Base-by-base conservation (phyloP, 2,888 invertebrate genomes). In the Nebria salina region DNA sequence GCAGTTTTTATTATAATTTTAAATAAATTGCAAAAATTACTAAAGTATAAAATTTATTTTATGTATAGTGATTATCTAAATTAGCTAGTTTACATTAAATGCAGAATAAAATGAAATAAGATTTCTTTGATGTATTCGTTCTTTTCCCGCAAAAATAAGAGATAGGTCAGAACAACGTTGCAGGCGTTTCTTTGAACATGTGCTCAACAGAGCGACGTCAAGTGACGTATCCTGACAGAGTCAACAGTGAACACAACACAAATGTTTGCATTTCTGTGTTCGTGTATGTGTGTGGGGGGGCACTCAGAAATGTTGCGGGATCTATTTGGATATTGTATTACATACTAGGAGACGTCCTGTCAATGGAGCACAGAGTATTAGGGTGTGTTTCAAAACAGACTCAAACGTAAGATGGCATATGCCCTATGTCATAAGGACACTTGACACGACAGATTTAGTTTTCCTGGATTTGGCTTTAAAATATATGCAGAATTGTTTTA, bases 161-260 rank as follows among this genome's bases (percentile, higher is more conserved):
- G 34, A 26, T 26, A 11, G 26, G 11, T 70, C 6, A 25, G 70
- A 26, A 20, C 26, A 54, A 70, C 25, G 70, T 1, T 70, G 70
- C 6, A 70, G 25, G 70, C 20, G 70, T 66, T 25, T 25, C 66
- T 66, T 13, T 11, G 20, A 20, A 70, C 70, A 70, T 70, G 25
- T 70, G 70, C 70, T 70, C 70, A 25, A 13, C 25, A 34, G 25
- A 34, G 70, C 70, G 25, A 20, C 26, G 1, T 34, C 34, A 34
- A 70, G 70, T 70, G 70, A 70, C 70, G 25, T 25, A 70, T 70
- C 11, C 70, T 70, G 70, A 70, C 34, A 54, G 54, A 54, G 54
- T 6, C 54, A 54, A 54, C 54, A 54, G 8, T 54, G 54, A 54
- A 70, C 20, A 70, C 70, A 54, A 70, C 20, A 70, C 70, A 68